Base-by-base conservation (phyloP, 2,888 invertebrate genomes). In the Chydorus sphaericus region DNA sequence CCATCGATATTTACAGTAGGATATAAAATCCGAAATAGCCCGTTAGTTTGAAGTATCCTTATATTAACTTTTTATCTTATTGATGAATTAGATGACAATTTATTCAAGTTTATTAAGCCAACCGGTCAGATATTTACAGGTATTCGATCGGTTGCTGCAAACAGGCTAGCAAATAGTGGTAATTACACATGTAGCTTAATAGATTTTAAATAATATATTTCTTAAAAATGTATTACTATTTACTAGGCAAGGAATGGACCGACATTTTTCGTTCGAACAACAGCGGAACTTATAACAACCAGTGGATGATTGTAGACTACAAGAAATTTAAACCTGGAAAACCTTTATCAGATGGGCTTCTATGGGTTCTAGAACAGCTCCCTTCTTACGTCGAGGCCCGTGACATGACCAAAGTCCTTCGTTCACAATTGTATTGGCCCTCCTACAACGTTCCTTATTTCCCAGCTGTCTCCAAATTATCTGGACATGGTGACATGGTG, bases 291-390 rank as follows among this genome's bases (percentile, higher is more conserved):
- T 85, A 85, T 58, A 83, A 83, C 68, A 87, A 88, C 66, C 89
- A 92, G 67, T 93, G 91, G 91, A 77, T 89, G 62, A 75, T 85
- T 5, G 76, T 88, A 0, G 85, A 89, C 68, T 82, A 82, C 65
- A 79, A 77, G 52, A 74, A 75, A 62, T 83, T 83, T 67, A 69
- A 63, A 38, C 74, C 77, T 2, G 68, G 70, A 18, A 18, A 18
- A 10, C 48, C 55, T 7, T 28, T 39, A 49, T 39, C 11, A 16
- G 33, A 55, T 48, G 48, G 29, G 26, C 26, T 48, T 4, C 20
- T 54, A 8, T 83, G 82, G 75, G 75, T 91, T 37, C 72, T 85
- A 3, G 92, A 93, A 68, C 92, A 92, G 65, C 71, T 82, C 31
- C 81, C 83, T 78, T 62, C 79, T 0, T 69, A 75, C 16, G 75